A percentile compares a stretch with the other conserved stretches of the same genome.
phyloP scores from a whole-genome alignment of 1,140 invertebrate species.

The Heterodera schachtii region DNA sequence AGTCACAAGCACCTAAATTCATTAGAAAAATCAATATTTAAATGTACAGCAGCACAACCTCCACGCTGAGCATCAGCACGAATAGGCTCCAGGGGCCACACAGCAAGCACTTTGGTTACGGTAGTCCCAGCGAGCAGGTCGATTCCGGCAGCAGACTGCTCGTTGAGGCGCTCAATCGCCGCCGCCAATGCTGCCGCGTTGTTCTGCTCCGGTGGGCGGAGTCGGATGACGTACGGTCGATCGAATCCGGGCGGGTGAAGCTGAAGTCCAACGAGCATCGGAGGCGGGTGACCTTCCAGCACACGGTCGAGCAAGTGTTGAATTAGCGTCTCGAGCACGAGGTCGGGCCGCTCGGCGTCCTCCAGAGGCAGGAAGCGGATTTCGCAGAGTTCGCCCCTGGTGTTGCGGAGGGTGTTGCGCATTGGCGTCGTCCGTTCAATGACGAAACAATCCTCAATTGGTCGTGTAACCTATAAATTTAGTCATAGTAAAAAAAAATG shows the following conservation, averaged over 20 bases:
- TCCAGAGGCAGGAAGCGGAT: no score
- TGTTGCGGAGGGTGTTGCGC: no score
- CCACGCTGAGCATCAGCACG: background rate
- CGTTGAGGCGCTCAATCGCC: slow-evolving; percentile 9
- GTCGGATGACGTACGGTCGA: no score
- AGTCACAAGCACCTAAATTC: background rate
- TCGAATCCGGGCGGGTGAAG: no score
- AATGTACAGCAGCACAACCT: background rate
- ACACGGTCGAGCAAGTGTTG: background rate
- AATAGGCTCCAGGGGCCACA: background rate
- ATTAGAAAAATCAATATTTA: background rate
- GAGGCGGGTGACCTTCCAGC: background rate
- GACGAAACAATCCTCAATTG: no score
- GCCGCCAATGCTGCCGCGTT: slow-evolving; percentile 8
- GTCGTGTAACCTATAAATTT: no score
- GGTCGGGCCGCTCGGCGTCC: no score
- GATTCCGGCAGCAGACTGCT: background rate
- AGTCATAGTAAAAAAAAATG: no score
- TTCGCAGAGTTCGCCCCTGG: no score
- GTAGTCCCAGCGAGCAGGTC: slow-evolving; percentile 9
- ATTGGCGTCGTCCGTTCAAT: no score
- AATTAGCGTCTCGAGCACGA: background rate
- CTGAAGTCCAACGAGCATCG: slow-evolving; percentile 1
- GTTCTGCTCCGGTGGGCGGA: background rate
- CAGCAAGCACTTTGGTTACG: background rate